Evolutionary conservation across 2,113 vertebrate genomes (phyloP).

Genomic region (Orthochromis indermauri): DNA sequence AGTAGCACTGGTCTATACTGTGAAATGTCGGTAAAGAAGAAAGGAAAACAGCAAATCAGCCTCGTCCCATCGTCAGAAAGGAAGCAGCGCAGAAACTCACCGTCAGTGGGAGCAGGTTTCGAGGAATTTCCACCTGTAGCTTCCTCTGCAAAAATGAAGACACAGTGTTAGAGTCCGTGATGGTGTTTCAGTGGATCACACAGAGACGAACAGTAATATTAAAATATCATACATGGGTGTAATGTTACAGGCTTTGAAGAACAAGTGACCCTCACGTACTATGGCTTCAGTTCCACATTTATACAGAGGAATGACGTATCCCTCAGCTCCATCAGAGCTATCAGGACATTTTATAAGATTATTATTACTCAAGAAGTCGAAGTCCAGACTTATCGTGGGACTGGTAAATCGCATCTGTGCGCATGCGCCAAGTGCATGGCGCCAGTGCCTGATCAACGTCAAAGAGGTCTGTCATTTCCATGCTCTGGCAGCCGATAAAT

Average conservation of each 20-base stretch:
- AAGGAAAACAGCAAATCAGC: neutral
- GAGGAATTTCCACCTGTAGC: fast-evolving
- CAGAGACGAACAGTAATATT: neutral
- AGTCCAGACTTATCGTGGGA: neutral
- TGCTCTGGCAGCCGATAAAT: neutral
- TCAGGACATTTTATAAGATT: neutral
- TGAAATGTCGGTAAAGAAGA: neutral
- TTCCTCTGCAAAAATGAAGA: neutral
- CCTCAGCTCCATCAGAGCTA: neutral
- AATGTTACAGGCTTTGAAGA: neutral
- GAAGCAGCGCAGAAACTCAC: neutral
- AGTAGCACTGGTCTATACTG: neutral
- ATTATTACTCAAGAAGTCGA: neutral
- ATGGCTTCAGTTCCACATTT: neutral
- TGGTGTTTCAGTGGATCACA: neutral
- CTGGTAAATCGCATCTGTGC: neutral
- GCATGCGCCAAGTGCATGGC: neutral
- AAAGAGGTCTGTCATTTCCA: neutral
- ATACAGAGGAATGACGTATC: neutral
- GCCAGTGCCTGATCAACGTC: neutral
- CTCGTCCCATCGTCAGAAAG: neutral
- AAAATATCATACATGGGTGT: neutral
- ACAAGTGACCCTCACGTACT: neutral
- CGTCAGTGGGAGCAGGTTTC: neutral
- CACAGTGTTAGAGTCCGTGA: neutral